phyloP scores from a whole-genome alignment of 2,113 vertebrate species.

The Hydropotes inermis region DNA sequence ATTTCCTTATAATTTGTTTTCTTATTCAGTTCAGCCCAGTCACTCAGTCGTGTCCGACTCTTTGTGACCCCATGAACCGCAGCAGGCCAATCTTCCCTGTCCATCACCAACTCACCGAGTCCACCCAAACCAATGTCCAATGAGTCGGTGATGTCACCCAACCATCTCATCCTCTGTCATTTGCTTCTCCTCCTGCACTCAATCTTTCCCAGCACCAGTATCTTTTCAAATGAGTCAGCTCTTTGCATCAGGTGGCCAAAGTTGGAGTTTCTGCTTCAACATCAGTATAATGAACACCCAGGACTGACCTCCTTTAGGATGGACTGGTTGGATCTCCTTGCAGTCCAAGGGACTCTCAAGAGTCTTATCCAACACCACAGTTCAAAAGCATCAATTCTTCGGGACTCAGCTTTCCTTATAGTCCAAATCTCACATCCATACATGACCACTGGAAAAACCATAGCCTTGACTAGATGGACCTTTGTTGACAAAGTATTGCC shows the following conservation, averaged over 20 bases:
- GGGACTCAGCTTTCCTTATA: background rate
- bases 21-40: background rate
- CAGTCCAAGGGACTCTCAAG: background rate
- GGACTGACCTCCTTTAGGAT: background rate
- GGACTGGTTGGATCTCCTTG: background rate
- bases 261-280: background rate
- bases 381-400: background rate
- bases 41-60: background rate
- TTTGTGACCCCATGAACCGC: accelerated
- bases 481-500: background rate
- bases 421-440: background rate
- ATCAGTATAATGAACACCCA: background rate
- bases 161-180: background rate
- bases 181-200: background rate
- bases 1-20: background rate
- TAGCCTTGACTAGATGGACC: background rate
- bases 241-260: background rate
- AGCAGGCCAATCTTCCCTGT: background rate
- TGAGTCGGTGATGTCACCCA: background rate
- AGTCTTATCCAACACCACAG: background rate
- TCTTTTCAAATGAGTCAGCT: background rate
- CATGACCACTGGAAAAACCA: background rate
- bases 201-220: background rate
- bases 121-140: background rate
- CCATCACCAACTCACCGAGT: background rate